A percentile compares a stretch with the other conserved stretches of the same genome.
phyloP scores from a whole-genome alignment of 2,888 invertebrate species.

The Tineola bisselliella region DNA sequence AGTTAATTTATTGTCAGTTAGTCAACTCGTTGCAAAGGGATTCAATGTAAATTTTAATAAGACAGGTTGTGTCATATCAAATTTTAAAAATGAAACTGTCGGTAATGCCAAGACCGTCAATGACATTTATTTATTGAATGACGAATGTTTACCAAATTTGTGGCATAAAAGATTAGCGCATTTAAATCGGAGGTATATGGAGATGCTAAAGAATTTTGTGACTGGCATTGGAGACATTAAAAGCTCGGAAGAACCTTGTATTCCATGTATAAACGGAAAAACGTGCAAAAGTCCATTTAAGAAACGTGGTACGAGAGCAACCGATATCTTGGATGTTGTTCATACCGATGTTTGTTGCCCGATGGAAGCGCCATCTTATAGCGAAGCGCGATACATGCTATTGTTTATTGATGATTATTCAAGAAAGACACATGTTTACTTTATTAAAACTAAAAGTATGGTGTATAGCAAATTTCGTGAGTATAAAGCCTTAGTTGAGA shows the following conservation, averaged over 20 bases:
- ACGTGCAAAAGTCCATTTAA: constrained; percentile 7
- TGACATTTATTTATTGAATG: too few relatives aligned
- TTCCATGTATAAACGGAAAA: neutral
- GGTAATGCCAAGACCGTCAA: neutral
- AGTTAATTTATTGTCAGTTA: neutral
- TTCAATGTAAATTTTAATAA: neutral
- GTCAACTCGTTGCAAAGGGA: neutral
- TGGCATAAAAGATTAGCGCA: neutral
- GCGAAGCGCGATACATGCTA: constrained; percentile 13
- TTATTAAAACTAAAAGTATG: constrained; percentile 15
- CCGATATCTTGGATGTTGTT: constrained; percentile 10
- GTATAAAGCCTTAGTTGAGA: constrained; percentile 15
- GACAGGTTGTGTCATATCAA: neutral
- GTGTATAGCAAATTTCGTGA: constrained; percentile 15
- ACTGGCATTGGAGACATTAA: neutral
- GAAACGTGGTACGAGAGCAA: neutral
- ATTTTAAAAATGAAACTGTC: neutral
- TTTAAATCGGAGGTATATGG: neutral
- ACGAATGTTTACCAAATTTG: too few relatives aligned
- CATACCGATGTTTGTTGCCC: constrained; percentile 17
- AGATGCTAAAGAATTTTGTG: neutral
- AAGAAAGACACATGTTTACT: constrained; percentile 16
- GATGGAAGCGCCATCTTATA: neutral
- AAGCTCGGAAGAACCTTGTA: neutral
- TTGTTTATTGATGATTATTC: constrained; percentile 18